A percentile compares a stretch with the other conserved stretches of the same genome.
Conservation (phyloP, 2,888 invertebrate species). For the Scotopteryx bipunctaria region DNA sequence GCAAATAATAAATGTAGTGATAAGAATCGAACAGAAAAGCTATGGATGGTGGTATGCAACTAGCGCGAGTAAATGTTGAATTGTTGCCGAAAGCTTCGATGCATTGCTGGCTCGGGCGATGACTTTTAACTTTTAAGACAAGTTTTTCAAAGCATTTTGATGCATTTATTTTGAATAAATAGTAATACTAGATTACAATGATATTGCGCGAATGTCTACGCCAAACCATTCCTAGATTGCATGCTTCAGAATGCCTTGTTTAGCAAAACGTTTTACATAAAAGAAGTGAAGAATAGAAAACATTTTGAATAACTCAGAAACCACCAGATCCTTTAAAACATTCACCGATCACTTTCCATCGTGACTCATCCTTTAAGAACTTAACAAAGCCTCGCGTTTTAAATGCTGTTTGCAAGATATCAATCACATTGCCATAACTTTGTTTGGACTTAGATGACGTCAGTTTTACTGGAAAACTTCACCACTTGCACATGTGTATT, state of each 20-base stretch:
- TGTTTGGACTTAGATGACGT: neutral
- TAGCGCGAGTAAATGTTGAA: conserved; percentile 1
- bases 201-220: neutral
- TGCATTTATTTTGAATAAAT: too few species aligned
- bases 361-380: conserved; percentile 36
- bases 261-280: too few species aligned
- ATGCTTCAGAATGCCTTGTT: too few species aligned
- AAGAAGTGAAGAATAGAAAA: neutral
- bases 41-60: neutral
- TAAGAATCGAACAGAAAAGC: conserved; percentile 2
- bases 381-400: conserved; percentile 30
- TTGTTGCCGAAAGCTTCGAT: conserved; percentile 14
- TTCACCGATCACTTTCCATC: conserved; percentile 22
- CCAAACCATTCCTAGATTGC: too few species aligned
- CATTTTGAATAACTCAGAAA: neutral
- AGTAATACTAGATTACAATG: too few species aligned
- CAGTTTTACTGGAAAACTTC: conserved; percentile 2
- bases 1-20: neutral
- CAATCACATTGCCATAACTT: conserved; percentile 9
- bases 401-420: conserved; percentile 18
- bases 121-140: conserved; percentile 9
- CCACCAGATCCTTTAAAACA: conserved; percentile 5
- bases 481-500: too few species aligned
- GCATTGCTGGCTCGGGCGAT: conserved; percentile 8
- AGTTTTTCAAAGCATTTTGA: too few species aligned